phyloP scores from a whole-genome alignment of 2,888 invertebrate species.

The Tipula confusa region DNA sequence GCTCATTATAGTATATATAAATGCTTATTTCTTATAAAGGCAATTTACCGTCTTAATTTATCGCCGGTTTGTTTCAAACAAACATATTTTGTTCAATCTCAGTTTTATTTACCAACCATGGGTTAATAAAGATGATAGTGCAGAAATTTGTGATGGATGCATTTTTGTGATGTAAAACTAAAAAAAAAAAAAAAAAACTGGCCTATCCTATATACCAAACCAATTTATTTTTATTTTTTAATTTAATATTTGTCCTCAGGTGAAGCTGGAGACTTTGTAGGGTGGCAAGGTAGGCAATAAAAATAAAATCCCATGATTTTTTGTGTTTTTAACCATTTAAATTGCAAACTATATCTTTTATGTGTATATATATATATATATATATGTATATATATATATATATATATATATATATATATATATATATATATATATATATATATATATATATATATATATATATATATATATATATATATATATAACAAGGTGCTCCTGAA shows the following conservation, averaged over 20 bases:
- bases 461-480: too few relatives aligned
- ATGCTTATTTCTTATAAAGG: too few relatives aligned
- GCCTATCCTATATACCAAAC: neutral
- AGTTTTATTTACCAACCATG: too few relatives aligned
- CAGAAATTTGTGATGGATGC: neutral
- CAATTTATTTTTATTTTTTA: slow-evolving; percentile 34
- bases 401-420: neutral
- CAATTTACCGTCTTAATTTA: too few relatives aligned
- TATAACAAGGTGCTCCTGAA: too few relatives aligned
- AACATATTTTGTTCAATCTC: too few relatives aligned
- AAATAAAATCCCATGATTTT: slow-evolving; percentile 8
- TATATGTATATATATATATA: neutral
- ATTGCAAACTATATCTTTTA: neutral
- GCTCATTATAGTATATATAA: too few relatives aligned
- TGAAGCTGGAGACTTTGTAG: slow-evolving; percentile 73
- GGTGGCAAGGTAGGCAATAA: slow-evolving; percentile 67
- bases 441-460: too few relatives aligned
- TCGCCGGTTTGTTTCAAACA: too few relatives aligned
- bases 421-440: too few relatives aligned
- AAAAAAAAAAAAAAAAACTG: too few relatives aligned
- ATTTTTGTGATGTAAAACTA: neutral
- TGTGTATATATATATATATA: neutral
- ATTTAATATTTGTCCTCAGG: slow-evolving; percentile 48
- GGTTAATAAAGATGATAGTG: neutral
- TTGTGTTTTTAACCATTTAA: neutral